Conservation (phyloP, 2,888 invertebrate species). For the Zootermopsis nevadensis region DNA sequence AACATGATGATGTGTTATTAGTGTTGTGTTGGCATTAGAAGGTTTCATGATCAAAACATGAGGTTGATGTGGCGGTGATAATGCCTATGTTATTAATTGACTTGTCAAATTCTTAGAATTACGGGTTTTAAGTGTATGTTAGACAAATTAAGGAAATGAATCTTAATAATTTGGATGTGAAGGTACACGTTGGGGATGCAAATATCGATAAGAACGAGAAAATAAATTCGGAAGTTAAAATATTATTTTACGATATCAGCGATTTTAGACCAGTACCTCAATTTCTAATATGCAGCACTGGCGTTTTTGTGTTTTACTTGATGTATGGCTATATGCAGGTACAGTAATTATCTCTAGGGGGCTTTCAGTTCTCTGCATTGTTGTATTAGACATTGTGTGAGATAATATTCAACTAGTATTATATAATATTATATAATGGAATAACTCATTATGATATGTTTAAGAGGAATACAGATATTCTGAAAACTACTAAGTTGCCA, state of each 20-base stretch:
- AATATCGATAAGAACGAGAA: conserved; percentile 42
- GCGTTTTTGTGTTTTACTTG: conserved; percentile 88
- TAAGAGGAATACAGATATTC: too few relatives aligned
- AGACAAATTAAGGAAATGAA: neutral
- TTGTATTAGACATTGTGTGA: too few relatives aligned
- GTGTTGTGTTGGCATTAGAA: too few relatives aligned
- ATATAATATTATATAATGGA: too few relatives aligned
- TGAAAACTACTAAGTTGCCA: too few relatives aligned
- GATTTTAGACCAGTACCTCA: conserved; percentile 74
- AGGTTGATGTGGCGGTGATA: too few relatives aligned
- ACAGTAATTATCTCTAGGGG: neutral
- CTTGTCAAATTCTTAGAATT: too few relatives aligned
- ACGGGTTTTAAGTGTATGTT: too few relatives aligned
- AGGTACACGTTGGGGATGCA: neutral
- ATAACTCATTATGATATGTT: too few relatives aligned
- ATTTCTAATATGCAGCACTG: conserved; percentile 79
- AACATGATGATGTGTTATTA: too few relatives aligned
- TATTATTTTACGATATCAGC: conserved; percentile 80
- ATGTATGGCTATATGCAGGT: conserved; percentile 89
- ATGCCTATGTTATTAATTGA: too few relatives aligned
- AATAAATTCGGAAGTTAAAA: conserved; percentile 67
- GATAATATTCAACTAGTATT: neutral
- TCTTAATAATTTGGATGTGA: neutral
- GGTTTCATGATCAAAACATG: too few relatives aligned
- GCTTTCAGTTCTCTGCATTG: neutral